These are phyloP conservation scores for Protonemura montana DNA, from an alignment of 2,888 invertebrate species.

Conservation along the genomic window DNA sequence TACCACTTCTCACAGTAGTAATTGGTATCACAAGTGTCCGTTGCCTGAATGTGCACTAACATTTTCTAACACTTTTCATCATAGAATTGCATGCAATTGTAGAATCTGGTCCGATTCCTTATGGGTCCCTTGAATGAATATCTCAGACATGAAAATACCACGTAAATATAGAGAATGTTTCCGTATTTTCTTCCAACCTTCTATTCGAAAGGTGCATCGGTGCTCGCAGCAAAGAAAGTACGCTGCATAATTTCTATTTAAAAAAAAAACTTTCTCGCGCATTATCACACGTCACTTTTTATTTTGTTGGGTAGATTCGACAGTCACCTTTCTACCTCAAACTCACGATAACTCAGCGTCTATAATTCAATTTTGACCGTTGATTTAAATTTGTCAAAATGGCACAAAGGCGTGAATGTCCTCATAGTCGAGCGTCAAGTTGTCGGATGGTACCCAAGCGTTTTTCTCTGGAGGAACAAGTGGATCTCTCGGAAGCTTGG, in stretches of 20 bases:
- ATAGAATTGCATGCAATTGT: not conserved
- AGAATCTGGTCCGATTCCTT: not conserved
- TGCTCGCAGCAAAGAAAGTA: not conserved
- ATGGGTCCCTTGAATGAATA: not conserved
- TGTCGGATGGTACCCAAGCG: constrained; percentile 57
- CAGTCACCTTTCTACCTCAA: not conserved
- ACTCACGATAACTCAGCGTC: not conserved
- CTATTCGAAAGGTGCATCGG: not conserved
- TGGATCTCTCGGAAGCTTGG: constrained; percentile 69
- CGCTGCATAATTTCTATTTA: not conserved
- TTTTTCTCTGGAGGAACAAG: constrained; percentile 66
- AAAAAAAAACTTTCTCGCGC: not conserved
- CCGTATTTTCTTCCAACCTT: not conserved
- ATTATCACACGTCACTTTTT: not conserved
- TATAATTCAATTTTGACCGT: not conserved
- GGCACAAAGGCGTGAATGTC: constrained; percentile 10
- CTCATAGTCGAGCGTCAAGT: constrained; percentile 47
- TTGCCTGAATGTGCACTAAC: not conserved
- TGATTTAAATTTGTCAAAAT: not conserved
- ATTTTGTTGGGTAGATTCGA: not conserved
- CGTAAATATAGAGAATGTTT: not conserved
- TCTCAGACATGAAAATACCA: not conserved
- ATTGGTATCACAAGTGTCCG: not conserved
- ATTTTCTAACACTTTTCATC: not conserved
- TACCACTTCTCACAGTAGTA: not conserved